phyloP scores from a whole-genome alignment of 2,888 invertebrate species.

The Drosophila paucipuncta region DNA sequence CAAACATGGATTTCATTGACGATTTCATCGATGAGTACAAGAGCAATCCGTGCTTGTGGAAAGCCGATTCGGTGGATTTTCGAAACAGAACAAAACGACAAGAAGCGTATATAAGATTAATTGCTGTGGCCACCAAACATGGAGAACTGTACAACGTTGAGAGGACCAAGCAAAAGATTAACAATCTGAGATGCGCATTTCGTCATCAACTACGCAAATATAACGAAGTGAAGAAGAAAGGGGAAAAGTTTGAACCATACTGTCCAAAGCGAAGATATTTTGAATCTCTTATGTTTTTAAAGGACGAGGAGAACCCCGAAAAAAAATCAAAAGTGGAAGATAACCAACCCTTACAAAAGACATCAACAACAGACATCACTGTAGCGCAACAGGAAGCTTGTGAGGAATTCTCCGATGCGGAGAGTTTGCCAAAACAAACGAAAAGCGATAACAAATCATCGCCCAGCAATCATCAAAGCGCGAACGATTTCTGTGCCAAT shows the following conservation, averaged over 20 bases:
- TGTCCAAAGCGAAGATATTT: conserved; percentile 85
- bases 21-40: conserved; percentile 85
- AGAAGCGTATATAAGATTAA: conserved; percentile 84
- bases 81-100: conserved; percentile 83
- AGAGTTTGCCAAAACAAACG: conserved; percentile 66
- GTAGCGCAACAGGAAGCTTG: conserved; percentile 50
- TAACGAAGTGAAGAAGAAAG: conserved; percentile 83
- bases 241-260: conserved; percentile 84
- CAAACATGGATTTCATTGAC: conserved; percentile 84
- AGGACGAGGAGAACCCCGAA: conserved; percentile 83
- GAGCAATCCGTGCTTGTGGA: conserved; percentile 85
- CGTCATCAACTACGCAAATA: conserved; percentile 84
- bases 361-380: conserved; percentile 46
- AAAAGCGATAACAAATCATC: conserved; percentile 73
- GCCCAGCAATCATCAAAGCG: conserved; percentile 54
- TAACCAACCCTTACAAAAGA: conserved; percentile 38
- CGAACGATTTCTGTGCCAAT: conserved; percentile 70
- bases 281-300: conserved; percentile 85
- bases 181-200: conserved; percentile 85
- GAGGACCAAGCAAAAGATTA: conserved; percentile 85
- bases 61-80: conserved; percentile 84
- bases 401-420: conserved; percentile 71
- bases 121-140: conserved; percentile 84
- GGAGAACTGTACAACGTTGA: conserved; percentile 85
- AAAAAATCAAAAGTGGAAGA: conserved; percentile 68